These are phyloP conservation scores for Hippasteria phrygiana DNA, from an alignment of 53 echinoderm and acorn worm species.

Conservation along the genomic window DNA sequence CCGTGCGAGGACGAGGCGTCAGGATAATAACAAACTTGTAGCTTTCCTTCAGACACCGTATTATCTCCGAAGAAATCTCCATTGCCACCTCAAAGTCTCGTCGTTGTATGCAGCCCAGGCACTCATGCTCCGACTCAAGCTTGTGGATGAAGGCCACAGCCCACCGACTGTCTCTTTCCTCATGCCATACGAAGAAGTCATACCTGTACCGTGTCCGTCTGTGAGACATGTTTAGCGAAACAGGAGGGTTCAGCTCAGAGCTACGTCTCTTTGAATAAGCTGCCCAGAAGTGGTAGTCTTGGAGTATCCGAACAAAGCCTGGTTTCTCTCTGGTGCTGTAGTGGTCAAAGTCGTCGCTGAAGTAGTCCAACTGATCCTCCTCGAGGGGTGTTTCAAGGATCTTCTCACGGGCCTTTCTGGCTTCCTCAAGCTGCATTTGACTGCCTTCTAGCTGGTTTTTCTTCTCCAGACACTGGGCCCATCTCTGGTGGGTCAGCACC, in stretches of 20 bases:
- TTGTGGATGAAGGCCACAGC: slow-evolving; percentile 76
- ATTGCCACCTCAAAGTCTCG: slow-evolving; percentile 75
- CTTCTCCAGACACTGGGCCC: slow-evolving; percentile 74
- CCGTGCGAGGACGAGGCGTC: slow-evolving; percentile 43
- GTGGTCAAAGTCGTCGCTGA: slow-evolving; percentile 80
- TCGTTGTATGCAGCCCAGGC: slow-evolving; percentile 67
- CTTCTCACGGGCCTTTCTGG: slow-evolving; percentile 26
- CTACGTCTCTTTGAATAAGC: slow-evolving; percentile 57
- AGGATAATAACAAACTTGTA: slow-evolving; percentile 74
- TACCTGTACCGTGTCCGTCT: slow-evolving; percentile 30
- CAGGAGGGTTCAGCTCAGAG: slow-evolving; percentile 1
- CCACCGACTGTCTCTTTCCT: slow-evolving; percentile 77
- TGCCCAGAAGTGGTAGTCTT: slow-evolving; percentile 74
- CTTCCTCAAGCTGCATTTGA: background rate
- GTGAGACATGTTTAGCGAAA: background rate
- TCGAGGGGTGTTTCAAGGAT: slow-evolving; percentile 63
- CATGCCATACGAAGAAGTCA: slow-evolving; percentile 78
- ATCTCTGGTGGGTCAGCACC: slow-evolving; percentile 78
- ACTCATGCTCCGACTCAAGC: slow-evolving; percentile 68
- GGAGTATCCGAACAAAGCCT: slow-evolving; percentile 74
- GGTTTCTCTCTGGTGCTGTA: slow-evolving; percentile 62
- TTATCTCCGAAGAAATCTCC: slow-evolving; percentile 22
- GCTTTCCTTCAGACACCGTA: slow-evolving; percentile 61
- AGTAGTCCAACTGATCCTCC: slow-evolving; percentile 66
- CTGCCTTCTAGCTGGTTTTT: slow-evolving; percentile 26